Base-by-base conservation (phyloP, 1,140 invertebrate genomes). In the Rhynchophorus ferrugineus region DNA sequence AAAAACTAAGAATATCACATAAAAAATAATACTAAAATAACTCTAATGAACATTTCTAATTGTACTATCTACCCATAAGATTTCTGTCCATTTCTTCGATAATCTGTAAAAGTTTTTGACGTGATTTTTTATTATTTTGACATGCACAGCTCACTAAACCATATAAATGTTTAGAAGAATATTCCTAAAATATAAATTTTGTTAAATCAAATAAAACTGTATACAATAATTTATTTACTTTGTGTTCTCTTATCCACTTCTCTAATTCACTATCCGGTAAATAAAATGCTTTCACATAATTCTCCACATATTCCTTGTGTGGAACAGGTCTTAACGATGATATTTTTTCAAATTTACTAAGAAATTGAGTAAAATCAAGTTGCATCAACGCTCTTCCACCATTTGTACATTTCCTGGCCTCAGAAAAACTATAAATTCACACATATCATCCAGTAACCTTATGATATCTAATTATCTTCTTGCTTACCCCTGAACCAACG, bases 341-440 rank as follows among this genome's bases (percentile, higher is more conserved):
- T 13, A 96, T 80, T 62, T 84, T 83, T 68, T 96, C 92, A 24
- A 97, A 76, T 64, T 96, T 95, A 7, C 87, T 85, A 44, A 94
- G 78, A 50, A 98, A 83, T 68, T 98, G 95, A 17, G 93, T 91
- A 69, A 94, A 98, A 76, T 99, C 96, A 2, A 99, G 74, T 67
- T 97, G 94, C 95, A 99, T 99, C 2, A 98, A 69, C 0, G 91
- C 95, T 52, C 95, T 73, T 1, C 96, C 96, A 57, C 92, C 94
- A 59, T 94, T 94, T 0, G 92, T 91, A 73, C 96, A 99, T 69
- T 95, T 96, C 59, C 87, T 91, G 1, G 88, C 88, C 64, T 81
- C 84, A 5, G 91, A 83, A 73, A 91, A 96, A 3, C 87, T 89
- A 56, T 9, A 72, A 64, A 61, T 60, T 57, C 54, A 58, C 5